Evolutionary conservation across 2,888 invertebrate genomes (phyloP).

Genomic region (Shargacucullia verbasci): DNA sequence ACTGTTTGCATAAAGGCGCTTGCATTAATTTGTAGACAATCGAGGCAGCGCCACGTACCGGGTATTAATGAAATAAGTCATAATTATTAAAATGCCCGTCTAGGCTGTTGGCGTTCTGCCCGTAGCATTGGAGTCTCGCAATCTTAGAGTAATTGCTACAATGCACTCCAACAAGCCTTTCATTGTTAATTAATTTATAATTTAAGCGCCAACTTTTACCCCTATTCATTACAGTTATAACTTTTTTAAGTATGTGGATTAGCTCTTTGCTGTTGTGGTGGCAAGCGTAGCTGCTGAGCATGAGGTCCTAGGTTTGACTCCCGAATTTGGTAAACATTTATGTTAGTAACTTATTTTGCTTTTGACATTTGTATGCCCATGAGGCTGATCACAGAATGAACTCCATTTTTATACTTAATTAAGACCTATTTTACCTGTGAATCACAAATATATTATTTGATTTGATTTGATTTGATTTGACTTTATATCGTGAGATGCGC

Average conservation of each 20-base stretch:
- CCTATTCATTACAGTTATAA: constrained; percentile 36
- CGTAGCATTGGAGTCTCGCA: constrained; percentile 72
- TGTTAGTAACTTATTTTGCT: too few species aligned
- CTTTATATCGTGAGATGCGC: too few species aligned
- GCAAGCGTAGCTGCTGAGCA: too few species aligned
- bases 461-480: too few species aligned
- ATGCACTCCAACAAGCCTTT: constrained; percentile 69
- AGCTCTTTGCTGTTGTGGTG: too few species aligned
- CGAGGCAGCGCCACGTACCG: constrained; percentile 48
- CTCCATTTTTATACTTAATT: too few species aligned
- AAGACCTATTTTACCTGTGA: too few species aligned
- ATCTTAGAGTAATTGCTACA: constrained; percentile 81
- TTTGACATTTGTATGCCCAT: too few species aligned
- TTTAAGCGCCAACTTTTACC: constrained; percentile 77
- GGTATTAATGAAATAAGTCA: constrained; percentile 74
- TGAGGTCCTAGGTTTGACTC: too few species aligned
- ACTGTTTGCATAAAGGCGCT: constrained; percentile 45
- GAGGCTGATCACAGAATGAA: too few species aligned
- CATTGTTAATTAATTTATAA: constrained; percentile 85
- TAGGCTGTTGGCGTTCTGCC: constrained; percentile 78
- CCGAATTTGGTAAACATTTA: too few species aligned
- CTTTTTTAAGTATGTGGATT: constrained; percentile 2
- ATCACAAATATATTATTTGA: too few species aligned
- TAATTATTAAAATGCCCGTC: constrained; percentile 77
- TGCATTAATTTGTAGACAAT: constrained; percentile 55